Percentiles rank a stretch among this genome's conserved stretches.
phyloP scores from a whole-genome alignment of 2,113 vertebrate genomes.

The Porphyrio hochstetteri region DNA sequence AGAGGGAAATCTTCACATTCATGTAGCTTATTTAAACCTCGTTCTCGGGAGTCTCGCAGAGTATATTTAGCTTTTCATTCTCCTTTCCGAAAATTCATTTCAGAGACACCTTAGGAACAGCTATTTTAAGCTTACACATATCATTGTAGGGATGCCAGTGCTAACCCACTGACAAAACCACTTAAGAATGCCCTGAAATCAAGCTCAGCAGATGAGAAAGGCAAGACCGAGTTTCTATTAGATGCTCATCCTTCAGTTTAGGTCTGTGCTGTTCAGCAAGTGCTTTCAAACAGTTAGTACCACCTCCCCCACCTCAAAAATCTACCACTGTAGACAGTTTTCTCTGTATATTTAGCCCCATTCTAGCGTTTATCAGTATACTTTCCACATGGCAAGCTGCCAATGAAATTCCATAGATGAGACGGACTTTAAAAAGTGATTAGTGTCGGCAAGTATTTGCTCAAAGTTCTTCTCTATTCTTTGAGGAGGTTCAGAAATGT shows the following conservation, averaged over 20 bases:
- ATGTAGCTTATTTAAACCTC: slow-evolving; percentile 23
- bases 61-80: slow-evolving; percentile 34
- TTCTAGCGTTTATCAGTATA: background rate
- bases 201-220: slow-evolving; percentile 3
- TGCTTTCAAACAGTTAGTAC: background rate
- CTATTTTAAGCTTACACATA: slow-evolving; percentile 13
- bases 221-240: background rate
- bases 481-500: background rate
- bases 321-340: background rate
- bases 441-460: background rate
- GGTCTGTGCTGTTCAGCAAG: background rate
- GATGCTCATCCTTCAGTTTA: background rate
- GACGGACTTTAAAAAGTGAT: background rate
- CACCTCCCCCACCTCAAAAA: background rate
- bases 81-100: slow-evolving; percentile 26
- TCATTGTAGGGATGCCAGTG: background rate
- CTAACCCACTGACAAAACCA: background rate
- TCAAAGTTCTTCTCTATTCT: background rate
- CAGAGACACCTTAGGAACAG: slow-evolving; percentile 23
- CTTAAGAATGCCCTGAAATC: background rate
- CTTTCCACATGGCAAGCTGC: background rate
- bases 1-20: background rate
- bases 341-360: background rate
- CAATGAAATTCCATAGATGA: background rate
- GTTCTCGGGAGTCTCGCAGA: background rate